Conservation (phyloP, 2,113 vertebrate genomes). For the Neodontobutis hainanensis region DNA sequence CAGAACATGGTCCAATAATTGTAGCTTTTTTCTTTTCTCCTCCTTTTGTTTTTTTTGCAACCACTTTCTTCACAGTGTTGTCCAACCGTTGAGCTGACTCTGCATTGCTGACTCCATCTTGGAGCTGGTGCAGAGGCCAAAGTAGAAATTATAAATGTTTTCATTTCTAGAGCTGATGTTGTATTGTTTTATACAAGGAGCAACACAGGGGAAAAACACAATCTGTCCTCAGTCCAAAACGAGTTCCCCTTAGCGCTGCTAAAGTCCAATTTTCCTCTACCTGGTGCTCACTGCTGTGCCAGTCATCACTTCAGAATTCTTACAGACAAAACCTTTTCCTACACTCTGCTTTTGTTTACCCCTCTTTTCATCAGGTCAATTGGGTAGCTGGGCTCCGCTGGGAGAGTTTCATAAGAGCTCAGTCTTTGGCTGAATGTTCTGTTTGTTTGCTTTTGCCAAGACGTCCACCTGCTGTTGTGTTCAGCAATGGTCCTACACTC, state of each 20-base stretch:
- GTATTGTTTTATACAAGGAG: neutral
- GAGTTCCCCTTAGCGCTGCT: constrained; percentile 22
- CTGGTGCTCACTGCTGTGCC: constrained; percentile 26
- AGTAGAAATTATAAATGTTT: constrained; percentile 17
- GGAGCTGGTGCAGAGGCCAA: neutral
- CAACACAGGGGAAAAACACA: constrained; percentile 1
- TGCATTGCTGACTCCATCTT: neutral
- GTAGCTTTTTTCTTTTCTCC: neutral
- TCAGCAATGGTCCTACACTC: constrained; percentile 24
- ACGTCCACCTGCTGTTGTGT: constrained; percentile 30
- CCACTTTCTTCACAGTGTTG: neutral
- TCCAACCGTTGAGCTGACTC: neutral
- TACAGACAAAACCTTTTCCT: constrained; percentile 23
- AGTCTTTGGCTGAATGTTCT: constrained; percentile 27
- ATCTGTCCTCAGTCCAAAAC: constrained; percentile 22
- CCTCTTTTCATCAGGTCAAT: constrained; percentile 56
- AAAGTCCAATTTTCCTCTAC: constrained; percentile 32
- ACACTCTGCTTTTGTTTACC: constrained; percentile 50
- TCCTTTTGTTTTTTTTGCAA: neutral
- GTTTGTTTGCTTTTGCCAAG: constrained; percentile 35
- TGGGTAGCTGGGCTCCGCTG: constrained; percentile 40
- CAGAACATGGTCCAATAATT: neutral
- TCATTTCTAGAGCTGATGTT: neutral
- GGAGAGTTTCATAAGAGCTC: constrained; percentile 40
- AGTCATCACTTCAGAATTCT: constrained; percentile 46